Base-by-base conservation (phyloP, 2,797 vertebrate genomes). In the Aulostomus chinensis region DNA sequence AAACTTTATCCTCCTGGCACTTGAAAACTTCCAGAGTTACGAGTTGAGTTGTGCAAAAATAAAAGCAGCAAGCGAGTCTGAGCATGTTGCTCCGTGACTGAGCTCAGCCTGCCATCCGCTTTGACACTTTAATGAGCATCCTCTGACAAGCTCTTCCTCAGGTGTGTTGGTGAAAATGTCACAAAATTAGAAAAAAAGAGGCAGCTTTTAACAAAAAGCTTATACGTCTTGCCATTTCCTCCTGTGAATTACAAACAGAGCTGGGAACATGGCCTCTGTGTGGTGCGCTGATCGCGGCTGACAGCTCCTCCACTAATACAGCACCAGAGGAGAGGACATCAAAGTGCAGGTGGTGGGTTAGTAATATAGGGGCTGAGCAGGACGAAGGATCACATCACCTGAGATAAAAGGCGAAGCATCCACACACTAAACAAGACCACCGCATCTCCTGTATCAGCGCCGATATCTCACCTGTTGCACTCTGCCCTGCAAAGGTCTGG, bases 331-430 rank as follows among this genome's bases (percentile, higher is more conserved):
- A 2, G 5, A 24, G 49, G 38, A 81, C 78, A 77, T 86, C 77
- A 88, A 85, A 88, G 84, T 4, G 31, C 83, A 86, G 81, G 77
- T 89, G 83, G 68, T 68, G 73, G 26, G 66, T 65, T 43, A 10
- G 62, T 20, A 68, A 57, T 68, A 84, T 85, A 20, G 43, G 83
- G 83, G 84, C 68, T 48, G 75, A 72, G 54, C 64, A 46, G 73
- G 67, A 81, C 60, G 66, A 62, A 67, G 70, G 64, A 69, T 85
- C 77, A 21, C 70, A 76, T 78, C 80, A 63, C 60, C 72, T 47
- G 35, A 83, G 79, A 88, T 80, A 68, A 85, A 82, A 88, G 76
- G 20, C 43, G 40, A 11, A 64, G 30, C 39, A 0, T 67, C 47
- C 36, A 10, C 49, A 26, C 62, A 46, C 54, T 57, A 71, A 84